Percentiles rank a stretch among this genome's conserved stretches.
Evolutionary conservation across 2,113 vertebrate species (phyloP).

Genomic region (Plectropomus leopardus): DNA sequence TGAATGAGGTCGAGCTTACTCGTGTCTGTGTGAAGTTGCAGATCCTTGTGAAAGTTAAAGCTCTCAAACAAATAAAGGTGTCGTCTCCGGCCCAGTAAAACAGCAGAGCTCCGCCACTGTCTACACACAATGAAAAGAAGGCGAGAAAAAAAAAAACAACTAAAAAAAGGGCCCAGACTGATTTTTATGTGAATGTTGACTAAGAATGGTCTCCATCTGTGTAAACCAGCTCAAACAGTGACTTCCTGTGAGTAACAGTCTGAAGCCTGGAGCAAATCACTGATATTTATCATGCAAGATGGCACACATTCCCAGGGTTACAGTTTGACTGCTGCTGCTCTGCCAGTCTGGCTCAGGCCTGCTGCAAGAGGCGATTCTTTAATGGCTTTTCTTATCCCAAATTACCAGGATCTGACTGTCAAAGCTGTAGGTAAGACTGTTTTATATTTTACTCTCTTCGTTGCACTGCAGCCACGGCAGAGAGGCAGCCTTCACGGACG

Average conservation of each 20-base stretch:
- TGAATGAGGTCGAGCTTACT: constrained; percentile 17
- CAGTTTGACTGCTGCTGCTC: constrained; percentile 30
- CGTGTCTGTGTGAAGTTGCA: constrained; percentile 21
- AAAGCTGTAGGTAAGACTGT: constrained; percentile 32
- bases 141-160: constrained; percentile 7
- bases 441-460: neutral
- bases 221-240: constrained; percentile 77
- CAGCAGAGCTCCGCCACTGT: constrained; percentile 34
- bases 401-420: neutral
- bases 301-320: constrained; percentile 66
- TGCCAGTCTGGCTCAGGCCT: constrained; percentile 30
- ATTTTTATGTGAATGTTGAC: constrained; percentile 82
- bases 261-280: constrained; percentile 75
- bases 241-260: constrained; percentile 82
- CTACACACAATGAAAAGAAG: constrained; percentile 56
- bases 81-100: constrained; percentile 43
- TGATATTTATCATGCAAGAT: constrained; percentile 74
- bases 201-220: constrained; percentile 83
- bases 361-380: neutral
- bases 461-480: neutral
- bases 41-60: constrained; percentile 40
- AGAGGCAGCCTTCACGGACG: neutral
- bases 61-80: constrained; percentile 60
- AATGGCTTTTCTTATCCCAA: neutral
- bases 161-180: constrained; percentile 54